These are phyloP conservation scores for Phaedon cochleariae DNA, from an alignment of 2,888 invertebrate genomes.

Conservation along the genomic window DNA sequence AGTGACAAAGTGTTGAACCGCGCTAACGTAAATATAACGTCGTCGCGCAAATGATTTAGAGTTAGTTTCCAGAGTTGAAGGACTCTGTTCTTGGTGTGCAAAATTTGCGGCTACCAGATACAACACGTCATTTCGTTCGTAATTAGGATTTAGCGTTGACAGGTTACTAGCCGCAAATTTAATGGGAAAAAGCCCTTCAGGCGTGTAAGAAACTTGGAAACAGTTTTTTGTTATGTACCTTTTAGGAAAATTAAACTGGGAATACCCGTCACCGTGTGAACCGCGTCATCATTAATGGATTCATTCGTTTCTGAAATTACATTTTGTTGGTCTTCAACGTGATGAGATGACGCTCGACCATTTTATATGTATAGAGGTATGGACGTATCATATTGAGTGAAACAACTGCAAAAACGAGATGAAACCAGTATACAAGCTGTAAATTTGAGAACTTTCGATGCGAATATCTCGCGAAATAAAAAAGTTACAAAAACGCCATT, in stretches of 20 bases:
- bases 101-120: slow-evolving; percentile 3
- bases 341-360: no score
- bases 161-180: slow-evolving; percentile 8
- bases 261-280: background rate
- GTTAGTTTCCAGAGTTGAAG: slow-evolving; percentile 3
- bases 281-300: background rate
- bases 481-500: no score
- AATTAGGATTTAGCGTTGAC: slow-evolving; percentile 22
- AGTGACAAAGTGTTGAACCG: slow-evolving; percentile 23
- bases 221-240: slow-evolving; percentile 3
- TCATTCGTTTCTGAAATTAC: background rate
- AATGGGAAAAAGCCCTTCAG: slow-evolving; percentile 13
- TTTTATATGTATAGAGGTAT: no score
- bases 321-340: no score
- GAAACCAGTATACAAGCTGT: no score
- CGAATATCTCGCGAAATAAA: no score
- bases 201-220: slow-evolving; percentile 3
- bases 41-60: slow-evolving; percentile 25
- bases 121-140: slow-evolving; percentile 8
- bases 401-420: no score
- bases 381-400: no score
- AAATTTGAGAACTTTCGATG: no score
- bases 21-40: slow-evolving; percentile 27
- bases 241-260: background rate
- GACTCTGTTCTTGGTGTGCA: slow-evolving; percentile 1